Base-by-base conservation (phyloP, 2,888 invertebrate species). In the Cerastoderma edule region DNA sequence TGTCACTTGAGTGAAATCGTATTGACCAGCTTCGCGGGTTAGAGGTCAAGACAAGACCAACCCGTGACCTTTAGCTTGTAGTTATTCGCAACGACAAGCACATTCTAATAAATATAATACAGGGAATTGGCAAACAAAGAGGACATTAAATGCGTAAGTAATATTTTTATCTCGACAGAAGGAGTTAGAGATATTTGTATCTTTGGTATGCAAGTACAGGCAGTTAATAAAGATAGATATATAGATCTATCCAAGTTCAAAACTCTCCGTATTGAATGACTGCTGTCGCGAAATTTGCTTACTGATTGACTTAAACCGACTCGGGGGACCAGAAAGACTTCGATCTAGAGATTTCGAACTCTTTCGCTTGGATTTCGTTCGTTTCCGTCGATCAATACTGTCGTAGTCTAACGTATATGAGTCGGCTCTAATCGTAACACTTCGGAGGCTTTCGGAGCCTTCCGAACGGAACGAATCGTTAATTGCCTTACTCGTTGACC, bases 301-400 rank as follows among this genome's bases (percentile, higher is more conserved):
- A 60, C 80, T 81, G 56, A 75, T 67, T 32, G 80, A 68, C 57
- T 78, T 77, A 63, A 78, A 81, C 63, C 80, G 50, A 30, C 60
- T 50, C 0, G 75, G 65, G 16, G 74, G 28, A 10, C 67, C 28
- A 16, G 77, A 78, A 8, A 50, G 35, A 28, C 54, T 56, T 39
- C 56, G 33, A 28, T 39, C 54, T n/a, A 57, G 16, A 19, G 60
- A 60, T 27, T 60, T 60, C 35, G 60, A 60, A 24, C 39, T 60
- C 24, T 22, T 60, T 24, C 39, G 60, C 39, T 39, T 60, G n/a
- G 8, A 27, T 33, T 60, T 60, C 39, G 60, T n/a, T 24, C 22
- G 33, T 60, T 60, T 60, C 27, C 60, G 60, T 16, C 60, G 39
- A 24, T 60, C 39, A 22, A 39, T 2, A 24, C 60, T 60, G 19